Percentiles rank a stretch among this genome's conserved stretches.
phyloP scores from a whole-genome alignment of 2,888 invertebrate genomes.

The Pandemis corylana region DNA sequence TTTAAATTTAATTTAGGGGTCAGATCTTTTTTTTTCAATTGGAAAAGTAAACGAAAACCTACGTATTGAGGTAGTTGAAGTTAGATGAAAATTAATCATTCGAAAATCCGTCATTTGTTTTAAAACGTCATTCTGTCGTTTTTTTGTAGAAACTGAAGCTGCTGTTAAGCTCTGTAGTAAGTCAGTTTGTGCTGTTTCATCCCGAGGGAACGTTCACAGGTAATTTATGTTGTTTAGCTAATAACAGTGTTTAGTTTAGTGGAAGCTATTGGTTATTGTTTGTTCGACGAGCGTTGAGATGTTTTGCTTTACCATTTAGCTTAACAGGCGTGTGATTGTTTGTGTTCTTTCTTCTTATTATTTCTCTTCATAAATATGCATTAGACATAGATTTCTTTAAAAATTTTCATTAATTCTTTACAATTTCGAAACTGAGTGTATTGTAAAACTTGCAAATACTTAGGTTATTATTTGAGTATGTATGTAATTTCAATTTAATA shows the following conservation, averaged over 20 bases:
- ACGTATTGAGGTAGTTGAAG: too few species aligned
- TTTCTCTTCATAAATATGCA: not conserved
- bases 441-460: not conserved
- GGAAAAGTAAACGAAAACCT: too few species aligned
- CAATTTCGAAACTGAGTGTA: not conserved
- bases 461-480: too few species aligned
- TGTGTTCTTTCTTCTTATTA: not conserved
- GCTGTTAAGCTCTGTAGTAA: constrained; percentile 14
- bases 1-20: too few species aligned
- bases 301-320: constrained; percentile 4
- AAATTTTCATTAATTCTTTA: not conserved
- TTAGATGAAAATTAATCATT: too few species aligned
- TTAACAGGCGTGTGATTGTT: constrained; percentile 7
- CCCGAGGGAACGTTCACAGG: constrained; percentile 59
- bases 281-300: constrained; percentile 15
- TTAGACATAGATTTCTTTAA: not conserved
- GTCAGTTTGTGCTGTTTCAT: constrained; percentile 65
- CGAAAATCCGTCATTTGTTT: too few species aligned
- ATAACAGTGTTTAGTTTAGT: constrained; percentile 51
- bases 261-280: constrained; percentile 46
- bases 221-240: constrained; percentile 57
- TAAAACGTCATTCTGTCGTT: too few species aligned
- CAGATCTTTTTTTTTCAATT: too few species aligned
- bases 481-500: too few species aligned
- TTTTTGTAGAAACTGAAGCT: not conserved